A percentile compares a stretch with the other conserved stretches of the same genome.
phyloP scores from a whole-genome alignment of 1,140 invertebrate genomes.

The Aphidius gifuensis region DNA sequence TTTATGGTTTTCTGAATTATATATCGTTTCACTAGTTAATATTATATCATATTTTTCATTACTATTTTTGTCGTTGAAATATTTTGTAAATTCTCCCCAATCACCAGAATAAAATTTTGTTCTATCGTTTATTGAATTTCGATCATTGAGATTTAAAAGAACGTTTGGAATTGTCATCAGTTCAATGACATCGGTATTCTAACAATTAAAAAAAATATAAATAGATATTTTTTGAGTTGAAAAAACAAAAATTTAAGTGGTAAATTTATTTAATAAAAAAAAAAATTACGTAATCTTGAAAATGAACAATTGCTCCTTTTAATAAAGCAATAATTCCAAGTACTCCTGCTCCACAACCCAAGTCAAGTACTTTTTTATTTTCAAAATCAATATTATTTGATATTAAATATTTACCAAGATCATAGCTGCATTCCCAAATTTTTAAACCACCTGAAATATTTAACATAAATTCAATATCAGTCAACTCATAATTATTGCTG shows the following conservation, averaged over 20 bases:
- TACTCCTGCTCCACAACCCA: constrained; percentile 84
- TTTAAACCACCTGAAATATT: constrained; percentile 72
- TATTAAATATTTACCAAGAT: constrained; percentile 66
- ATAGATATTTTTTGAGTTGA: constrained; percentile 29
- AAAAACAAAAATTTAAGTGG: constrained; percentile 7
- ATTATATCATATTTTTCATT: constrained; percentile 74
- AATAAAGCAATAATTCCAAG: constrained; percentile 71
- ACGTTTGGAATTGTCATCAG: constrained; percentile 77
- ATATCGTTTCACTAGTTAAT: constrained; percentile 88
- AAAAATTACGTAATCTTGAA: constrained; percentile 88
- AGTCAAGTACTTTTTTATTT: constrained; percentile 67
- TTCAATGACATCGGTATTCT: constrained; percentile 77
- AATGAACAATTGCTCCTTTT: constrained; percentile 68
- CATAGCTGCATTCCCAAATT: constrained; percentile 85
- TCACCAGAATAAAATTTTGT: constrained; percentile 77
- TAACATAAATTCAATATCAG: constrained; percentile 19
- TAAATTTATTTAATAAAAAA: constrained; percentile 10
- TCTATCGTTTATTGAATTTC: constrained; percentile 42
- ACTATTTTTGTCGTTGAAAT: constrained; percentile 38
- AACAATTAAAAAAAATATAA: constrained; percentile 41
- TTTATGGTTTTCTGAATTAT: constrained; percentile 74
- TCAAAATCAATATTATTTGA: constrained; percentile 51
- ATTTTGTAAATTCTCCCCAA: constrained; percentile 66
- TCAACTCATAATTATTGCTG: constrained; percentile 22
- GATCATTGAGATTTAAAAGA: constrained; percentile 62